Base-by-base conservation (phyloP, 2,113 vertebrate genomes). In the Gnathonemus echidnorhynchus region DNA sequence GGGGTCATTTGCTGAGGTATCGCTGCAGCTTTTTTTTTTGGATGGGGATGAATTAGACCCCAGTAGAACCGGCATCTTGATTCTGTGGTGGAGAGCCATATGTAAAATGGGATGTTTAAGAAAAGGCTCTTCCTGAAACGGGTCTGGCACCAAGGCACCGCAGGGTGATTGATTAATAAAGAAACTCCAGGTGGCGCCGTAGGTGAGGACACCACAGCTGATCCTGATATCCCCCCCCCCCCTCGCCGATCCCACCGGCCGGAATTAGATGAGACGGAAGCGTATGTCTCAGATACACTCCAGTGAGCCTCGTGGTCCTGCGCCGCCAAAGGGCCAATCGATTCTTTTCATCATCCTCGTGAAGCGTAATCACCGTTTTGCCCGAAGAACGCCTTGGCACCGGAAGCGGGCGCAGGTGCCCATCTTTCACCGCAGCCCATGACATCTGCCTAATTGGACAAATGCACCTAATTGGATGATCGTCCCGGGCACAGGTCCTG, bases 81-180 rank as follows among this genome's bases (percentile, higher is more conserved):
- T 93, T 92, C 90, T 88, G 91, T 91, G 90, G 48, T 21, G 88
- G 89, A 93, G 90, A 91, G 92, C 88, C 91, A 90, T 90, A 92
- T 93, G 92, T 94, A 93, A 92, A 95, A 94, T 89, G 90, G 92
- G 90, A 94, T 94, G 91, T 95, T 94, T 89, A 95, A 93, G 24
- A 56, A 56, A 27, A 27, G 11, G 46, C 85, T 83, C 35, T 53
- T 5, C 49, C n/a, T 6, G 15, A 17, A 50, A 19, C 0, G 31
- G 86, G 49, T 13, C 15, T 35, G 48, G 49, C 49, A 80, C 15
- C 13, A 19, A 39, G 4, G 11, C 31, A 2, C 10, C 2, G n/a
- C n/a, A 11, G 62, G 62, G 62, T n/a, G 56, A 9, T 8, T 3
- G 58, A 10, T 45, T 46, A n/a, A 85, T n/a, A 46, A 85, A 31